Evolutionary conservation across 2,113 vertebrate species (phyloP).

Genomic region (Poeciliopsis occidentalis): DNA sequence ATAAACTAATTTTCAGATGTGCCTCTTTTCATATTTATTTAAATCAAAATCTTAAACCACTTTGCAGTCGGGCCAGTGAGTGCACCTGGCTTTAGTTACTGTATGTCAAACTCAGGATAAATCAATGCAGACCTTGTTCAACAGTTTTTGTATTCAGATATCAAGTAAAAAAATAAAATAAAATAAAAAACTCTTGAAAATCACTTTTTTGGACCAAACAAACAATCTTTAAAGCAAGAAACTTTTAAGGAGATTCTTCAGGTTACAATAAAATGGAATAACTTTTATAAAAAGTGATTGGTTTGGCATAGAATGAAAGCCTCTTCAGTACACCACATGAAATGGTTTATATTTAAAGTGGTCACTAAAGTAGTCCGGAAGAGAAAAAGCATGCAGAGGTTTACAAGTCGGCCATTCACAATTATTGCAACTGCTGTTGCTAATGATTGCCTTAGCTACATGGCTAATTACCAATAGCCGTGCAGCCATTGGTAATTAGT

Average conservation of each 20-base stretch:
- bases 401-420: neutral
- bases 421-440: neutral
- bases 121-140: neutral
- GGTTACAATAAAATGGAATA: no score
- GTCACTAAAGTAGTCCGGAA: neutral
- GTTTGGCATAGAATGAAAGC: neutral
- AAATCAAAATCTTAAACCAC: neutral
- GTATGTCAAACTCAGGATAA: neutral
- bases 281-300: no score
- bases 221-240: no score
- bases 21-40: neutral
- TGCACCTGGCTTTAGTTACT: neutral
- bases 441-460: no score
- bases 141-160: neutral
- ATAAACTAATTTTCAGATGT: neutral
- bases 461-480: no score
- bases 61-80: neutral
- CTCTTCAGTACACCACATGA: neutral
- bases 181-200: no score
- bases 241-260: no score
- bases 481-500: no score
- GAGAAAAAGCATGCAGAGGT: neutral
- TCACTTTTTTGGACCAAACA: no score
- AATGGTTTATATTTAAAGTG: neutral
- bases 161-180: no score